These are phyloP conservation scores for Fistularia commersonii DNA, from an alignment of 2,797 vertebrate genomes.

Conservation along the genomic window DNA sequence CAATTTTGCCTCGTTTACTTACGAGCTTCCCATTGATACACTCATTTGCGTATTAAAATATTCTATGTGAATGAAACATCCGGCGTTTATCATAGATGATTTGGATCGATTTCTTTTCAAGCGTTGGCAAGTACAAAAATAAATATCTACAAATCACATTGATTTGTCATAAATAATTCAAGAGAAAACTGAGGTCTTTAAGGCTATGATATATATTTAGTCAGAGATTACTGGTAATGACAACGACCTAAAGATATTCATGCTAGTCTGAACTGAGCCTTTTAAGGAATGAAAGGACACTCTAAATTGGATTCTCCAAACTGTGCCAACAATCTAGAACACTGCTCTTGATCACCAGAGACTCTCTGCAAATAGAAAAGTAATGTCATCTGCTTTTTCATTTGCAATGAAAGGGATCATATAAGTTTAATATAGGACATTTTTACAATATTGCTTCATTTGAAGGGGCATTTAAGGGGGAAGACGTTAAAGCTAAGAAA, in stretches of 20 bases:
- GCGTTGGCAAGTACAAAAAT: too few relatives aligned
- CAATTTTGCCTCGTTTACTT: too few relatives aligned
- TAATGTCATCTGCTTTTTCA: constrained; percentile 27
- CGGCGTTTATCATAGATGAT: too few relatives aligned
- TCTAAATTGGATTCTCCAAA: constrained; percentile 51
- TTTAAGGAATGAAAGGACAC: constrained; percentile 43
- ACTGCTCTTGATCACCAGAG: constrained; percentile 42
- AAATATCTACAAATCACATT: too few relatives aligned
- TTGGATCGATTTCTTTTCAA: too few relatives aligned
- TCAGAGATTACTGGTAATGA: constrained; percentile 11
- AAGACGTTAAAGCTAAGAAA: too few relatives aligned
- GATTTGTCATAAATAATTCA: too few relatives aligned
- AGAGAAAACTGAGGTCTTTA: too few relatives aligned
- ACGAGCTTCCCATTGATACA: too few relatives aligned
- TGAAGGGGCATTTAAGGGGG: not conserved
- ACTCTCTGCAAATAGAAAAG: constrained; percentile 44
- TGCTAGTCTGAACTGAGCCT: constrained; percentile 23
- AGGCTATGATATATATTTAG: not conserved
- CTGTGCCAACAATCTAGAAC: constrained; percentile 58
- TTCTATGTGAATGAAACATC: too few relatives aligned
- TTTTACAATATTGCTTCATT: not conserved
- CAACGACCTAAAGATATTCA: constrained; percentile 20
- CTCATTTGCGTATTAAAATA: too few relatives aligned
- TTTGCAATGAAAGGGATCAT: not conserved
- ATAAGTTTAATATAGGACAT: too few relatives aligned